Conservation (phyloP, 2,888 invertebrate species). For the Resseliella maxima region DNA sequence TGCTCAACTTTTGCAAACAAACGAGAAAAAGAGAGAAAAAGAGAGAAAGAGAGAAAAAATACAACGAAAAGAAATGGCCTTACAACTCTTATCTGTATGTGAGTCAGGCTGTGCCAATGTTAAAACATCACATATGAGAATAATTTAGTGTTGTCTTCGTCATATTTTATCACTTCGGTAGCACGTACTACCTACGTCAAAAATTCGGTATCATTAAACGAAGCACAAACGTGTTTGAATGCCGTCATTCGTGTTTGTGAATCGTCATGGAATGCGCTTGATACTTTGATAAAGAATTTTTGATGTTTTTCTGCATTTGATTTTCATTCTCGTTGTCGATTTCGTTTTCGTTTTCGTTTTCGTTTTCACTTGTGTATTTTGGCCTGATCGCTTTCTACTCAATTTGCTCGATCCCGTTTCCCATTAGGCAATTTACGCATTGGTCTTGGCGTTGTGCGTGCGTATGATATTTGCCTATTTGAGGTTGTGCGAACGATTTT, state of each 20-base stretch:
- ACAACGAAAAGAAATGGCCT: background rate
- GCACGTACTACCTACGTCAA: background rate
- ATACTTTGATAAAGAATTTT: slow-evolving; percentile 22
- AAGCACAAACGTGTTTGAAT: background rate
- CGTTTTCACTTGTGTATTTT: background rate
- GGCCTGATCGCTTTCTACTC: slow-evolving; percentile 26
- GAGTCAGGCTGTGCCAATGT: background rate
- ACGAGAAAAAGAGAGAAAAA: background rate
- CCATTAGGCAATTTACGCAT: background rate
- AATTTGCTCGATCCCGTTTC: background rate
- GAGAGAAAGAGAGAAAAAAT: background rate
- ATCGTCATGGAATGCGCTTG: background rate
- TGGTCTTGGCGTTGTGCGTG: background rate
- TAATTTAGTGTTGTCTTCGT: slow-evolving; percentile 4
- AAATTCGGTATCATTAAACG: slow-evolving; percentile 8
- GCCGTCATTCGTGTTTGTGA: background rate
- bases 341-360: background rate
- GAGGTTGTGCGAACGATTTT: background rate
- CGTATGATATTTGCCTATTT: slow-evolving; percentile 6
- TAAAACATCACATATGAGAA: background rate
- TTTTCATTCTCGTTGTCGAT: background rate
- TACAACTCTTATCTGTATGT: background rate
- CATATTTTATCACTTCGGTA: slow-evolving; percentile 13
- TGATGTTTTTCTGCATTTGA: background rate
- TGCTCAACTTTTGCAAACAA: background rate